Percentiles rank a stretch among this genome's conserved stretches.
phyloP scores from a whole-genome alignment of 1,140 invertebrate species.

The Asobara japonica region DNA sequence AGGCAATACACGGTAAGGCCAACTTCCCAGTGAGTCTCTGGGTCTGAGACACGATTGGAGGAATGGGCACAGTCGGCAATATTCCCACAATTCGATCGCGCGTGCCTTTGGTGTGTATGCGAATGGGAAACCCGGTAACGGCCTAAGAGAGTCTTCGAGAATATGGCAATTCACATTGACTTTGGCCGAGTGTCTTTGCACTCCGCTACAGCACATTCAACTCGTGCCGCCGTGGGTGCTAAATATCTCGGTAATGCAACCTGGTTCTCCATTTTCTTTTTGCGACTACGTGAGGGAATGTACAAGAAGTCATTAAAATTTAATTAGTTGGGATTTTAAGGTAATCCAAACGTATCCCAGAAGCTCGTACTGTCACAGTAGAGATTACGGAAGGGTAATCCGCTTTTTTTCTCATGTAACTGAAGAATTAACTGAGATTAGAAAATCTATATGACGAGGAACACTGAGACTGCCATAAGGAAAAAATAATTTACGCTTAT shows the following conservation, averaged over 20 bases:
- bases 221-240: background rate
- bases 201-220: background rate
- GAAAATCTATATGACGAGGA: no score
- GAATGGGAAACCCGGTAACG: background rate
- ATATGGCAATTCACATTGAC: background rate
- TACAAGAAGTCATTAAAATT: no score
- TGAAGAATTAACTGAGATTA: no score
- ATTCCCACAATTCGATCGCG: slow-evolving; percentile 33
- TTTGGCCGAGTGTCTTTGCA: background rate
- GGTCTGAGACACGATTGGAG: background rate
- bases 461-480: no score
- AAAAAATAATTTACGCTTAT: no score
- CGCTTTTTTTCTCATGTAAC: no score
- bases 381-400: no score
- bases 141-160: background rate
- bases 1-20: slow-evolving; percentile 7
- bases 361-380: no score
- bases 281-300: no score
- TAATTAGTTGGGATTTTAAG: no score
- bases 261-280: background rate
- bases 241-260: background rate
- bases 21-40: background rate
- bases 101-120: slow-evolving; percentile 20
- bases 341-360: no score
- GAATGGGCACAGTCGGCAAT: slow-evolving; percentile 10